phyloP scores from a whole-genome alignment of 1,140 invertebrate genomes.

The Chymomyza costata region DNA sequence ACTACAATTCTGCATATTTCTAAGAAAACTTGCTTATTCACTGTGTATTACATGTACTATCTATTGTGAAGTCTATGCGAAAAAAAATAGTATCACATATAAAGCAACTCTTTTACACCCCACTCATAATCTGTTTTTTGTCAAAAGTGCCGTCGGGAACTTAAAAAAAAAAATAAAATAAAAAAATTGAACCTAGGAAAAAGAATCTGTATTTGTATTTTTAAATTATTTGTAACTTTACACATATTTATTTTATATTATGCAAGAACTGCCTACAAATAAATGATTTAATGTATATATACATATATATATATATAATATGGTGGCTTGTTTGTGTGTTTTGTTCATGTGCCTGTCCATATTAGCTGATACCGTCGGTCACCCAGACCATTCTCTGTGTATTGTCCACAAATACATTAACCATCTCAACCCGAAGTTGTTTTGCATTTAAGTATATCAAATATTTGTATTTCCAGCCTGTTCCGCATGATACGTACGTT shows the following conservation, averaged over 20 bases:
- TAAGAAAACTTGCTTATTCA: background rate
- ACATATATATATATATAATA: constrained; percentile 33
- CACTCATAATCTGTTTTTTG: constrained; percentile 36
- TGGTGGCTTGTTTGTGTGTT: constrained; percentile 23
- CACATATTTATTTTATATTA: constrained; percentile 73
- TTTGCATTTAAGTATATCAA: constrained; percentile 42
- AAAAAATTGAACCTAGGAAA: constrained; percentile 50
- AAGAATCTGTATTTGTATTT: constrained; percentile 71
- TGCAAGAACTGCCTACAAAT: constrained; percentile 73
- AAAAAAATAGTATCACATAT: background rate
- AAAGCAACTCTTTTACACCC: constrained; percentile 7
- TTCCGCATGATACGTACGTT: constrained; percentile 63
- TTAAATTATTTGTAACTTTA: constrained; percentile 72
- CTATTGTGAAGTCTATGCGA: constrained; percentile 14
- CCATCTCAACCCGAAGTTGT: constrained; percentile 6
- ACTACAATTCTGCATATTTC: constrained; percentile 1
- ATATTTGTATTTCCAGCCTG: constrained; percentile 61
- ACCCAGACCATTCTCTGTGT: background rate
- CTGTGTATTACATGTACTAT: too few relatives aligned
- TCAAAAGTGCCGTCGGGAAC: constrained; percentile 52
- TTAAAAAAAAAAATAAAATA: constrained; percentile 15
- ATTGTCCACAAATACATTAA: constrained; percentile 24
- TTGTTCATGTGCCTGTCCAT: constrained; percentile 1
- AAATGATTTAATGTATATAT: constrained; percentile 65
- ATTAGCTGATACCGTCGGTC: constrained; percentile 5